Base-by-base conservation (phyloP, 2,113 vertebrate genomes). In the Mobula hypostoma region DNA sequence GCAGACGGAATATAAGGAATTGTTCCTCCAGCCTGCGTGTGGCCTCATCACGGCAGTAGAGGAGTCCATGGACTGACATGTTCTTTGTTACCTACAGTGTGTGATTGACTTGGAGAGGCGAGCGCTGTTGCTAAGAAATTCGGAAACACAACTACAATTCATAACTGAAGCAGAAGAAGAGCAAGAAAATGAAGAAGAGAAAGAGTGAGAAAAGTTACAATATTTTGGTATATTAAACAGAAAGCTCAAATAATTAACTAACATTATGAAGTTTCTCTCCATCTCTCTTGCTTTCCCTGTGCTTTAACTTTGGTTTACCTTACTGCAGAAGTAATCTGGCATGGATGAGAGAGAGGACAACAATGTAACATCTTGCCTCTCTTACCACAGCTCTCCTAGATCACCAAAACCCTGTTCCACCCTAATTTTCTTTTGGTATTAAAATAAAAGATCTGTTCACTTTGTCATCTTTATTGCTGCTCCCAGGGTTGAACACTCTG, bases 41-140 rank as follows among this genome's bases (percentile, higher is more conserved):
- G 48, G 48, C 48, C 48, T 48, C 48, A 48, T 48, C 3, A 4
- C 3, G 48, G 48, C 48, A 48, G 48, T 48, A 48, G 48, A 48
- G 48, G 48, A 48, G 48, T 2, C 48, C 0, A 48, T 48, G 48
- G 48, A 48, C 48, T 48, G 48, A 48, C 48, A 5, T 24, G 56
- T 40, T 40, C 24, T 36, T 5, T 94, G 48, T 95, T 74, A 77
- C 48, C 79, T 48, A 32, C 95, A 98, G 98, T 98, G 98, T 96
- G 98, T 98, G 95, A 96, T 99, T 56, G 98, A 99, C 96, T 96
- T 99, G 96, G 97, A 97, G 79, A 96, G 94, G 11, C 97, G 96
- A 94, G 96, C 98, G 82, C 96, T 99, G 95, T 96, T 96, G 94
- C 96, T 97, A 94, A 96, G 96, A 94, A 96, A 96, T 88, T 96